Conservation (phyloP, 2,888 invertebrate species). For the Dastarcus helophoroides region DNA sequence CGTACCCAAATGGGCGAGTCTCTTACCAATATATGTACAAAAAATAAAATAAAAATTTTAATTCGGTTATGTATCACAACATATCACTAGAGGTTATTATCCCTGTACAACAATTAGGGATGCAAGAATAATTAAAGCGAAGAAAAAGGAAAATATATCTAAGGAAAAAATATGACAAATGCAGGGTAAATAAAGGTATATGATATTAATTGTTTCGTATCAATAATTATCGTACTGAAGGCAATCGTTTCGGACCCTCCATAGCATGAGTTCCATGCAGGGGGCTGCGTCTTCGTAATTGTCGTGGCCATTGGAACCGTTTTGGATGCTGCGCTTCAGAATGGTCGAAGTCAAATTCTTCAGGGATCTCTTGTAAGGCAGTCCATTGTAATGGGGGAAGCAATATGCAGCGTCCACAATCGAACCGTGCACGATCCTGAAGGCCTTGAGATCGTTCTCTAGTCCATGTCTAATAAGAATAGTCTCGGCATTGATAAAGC, state of each 20-base stretch:
- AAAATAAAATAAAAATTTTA: too few relatives aligned
- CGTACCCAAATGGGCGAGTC: too few relatives aligned
- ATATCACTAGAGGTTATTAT: too few relatives aligned
- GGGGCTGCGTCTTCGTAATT: conserved; percentile 87
- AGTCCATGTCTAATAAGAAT: conserved; percentile 92
- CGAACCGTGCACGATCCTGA: conserved; percentile 70
- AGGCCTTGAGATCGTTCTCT: conserved; percentile 82
- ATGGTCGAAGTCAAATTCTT: conserved; percentile 61
- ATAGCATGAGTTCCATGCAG: conserved; percentile 80
- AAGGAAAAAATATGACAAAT: too few relatives aligned
- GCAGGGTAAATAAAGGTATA: too few relatives aligned
- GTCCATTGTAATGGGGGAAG: conserved; percentile 78
- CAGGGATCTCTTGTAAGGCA: conserved; percentile 73
- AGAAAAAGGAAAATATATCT: too few relatives aligned
- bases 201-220: too few relatives aligned
- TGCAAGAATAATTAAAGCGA: too few relatives aligned
- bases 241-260: conserved; percentile 62
- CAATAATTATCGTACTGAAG: too few relatives aligned
- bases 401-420: conserved; percentile 84
- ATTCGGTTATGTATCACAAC: too few relatives aligned
- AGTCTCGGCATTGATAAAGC: conserved; percentile 68
- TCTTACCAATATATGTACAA: too few relatives aligned
- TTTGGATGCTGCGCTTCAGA: conserved; percentile 75
- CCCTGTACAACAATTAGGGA: too few relatives aligned
- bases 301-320: conserved; percentile 67